Percentiles rank a stretch among this genome's conserved stretches.
Evolutionary conservation across 2,113 vertebrate genomes (phyloP).

Genomic region (Ifrita kowaldi): DNA sequence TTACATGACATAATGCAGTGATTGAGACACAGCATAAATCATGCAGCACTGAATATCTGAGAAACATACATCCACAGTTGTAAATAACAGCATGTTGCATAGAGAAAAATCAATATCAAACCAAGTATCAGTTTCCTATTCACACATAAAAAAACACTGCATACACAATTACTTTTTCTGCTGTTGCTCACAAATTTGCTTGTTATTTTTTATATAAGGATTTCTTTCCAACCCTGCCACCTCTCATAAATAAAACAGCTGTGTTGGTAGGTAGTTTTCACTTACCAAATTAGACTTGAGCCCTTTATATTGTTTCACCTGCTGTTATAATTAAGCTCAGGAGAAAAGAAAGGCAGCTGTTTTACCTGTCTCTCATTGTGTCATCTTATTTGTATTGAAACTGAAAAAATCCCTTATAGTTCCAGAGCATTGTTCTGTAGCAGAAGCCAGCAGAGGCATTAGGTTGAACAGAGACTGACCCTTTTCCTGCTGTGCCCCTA

Average conservation of each 20-base stretch:
- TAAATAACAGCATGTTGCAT: not conserved
- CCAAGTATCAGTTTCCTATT: not conserved
- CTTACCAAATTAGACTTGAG: conserved; percentile 18
- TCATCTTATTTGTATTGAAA: not conserved
- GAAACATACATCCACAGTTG: not conserved
- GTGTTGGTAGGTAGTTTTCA: not conserved
- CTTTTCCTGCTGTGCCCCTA: not conserved
- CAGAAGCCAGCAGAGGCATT: not conserved
- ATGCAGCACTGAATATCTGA: not conserved
- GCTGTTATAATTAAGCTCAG: conserved; percentile 29
- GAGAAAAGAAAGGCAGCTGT: conserved; percentile 18
- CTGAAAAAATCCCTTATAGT: not conserved
- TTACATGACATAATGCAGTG: not conserved
- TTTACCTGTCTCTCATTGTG: not conserved
- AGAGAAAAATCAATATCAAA: conserved; percentile 8
- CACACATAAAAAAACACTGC: not conserved
- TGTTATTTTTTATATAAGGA: not conserved
- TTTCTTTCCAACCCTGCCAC: not conserved
- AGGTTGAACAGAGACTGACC: not conserved
- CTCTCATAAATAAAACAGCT: conserved; percentile 24
- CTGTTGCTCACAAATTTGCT: not conserved
- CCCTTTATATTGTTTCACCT: conserved; percentile 5
- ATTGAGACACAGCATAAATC: not conserved
- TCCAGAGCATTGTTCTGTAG: not conserved
- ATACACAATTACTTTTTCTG: not conserved